Percentiles rank a stretch among this genome's conserved stretches.
phyloP scores from a whole-genome alignment of 2,888 invertebrate species.

The Camponotus fellah region DNA sequence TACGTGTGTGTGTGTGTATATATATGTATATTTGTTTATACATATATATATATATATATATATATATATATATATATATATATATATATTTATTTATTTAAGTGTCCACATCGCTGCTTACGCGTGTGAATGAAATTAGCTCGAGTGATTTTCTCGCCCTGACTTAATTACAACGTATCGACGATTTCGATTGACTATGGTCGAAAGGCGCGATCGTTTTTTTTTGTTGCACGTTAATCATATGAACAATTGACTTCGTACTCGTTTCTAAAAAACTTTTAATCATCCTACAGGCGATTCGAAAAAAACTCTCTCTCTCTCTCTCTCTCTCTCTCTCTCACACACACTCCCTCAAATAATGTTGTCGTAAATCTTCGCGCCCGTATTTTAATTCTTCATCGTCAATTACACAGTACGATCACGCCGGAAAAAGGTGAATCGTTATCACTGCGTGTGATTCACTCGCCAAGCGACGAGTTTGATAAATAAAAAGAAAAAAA shows the following conservation, averaged over 20 bases:
- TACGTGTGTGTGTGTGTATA: slow-evolving; percentile 19
- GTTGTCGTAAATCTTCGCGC: not conserved
- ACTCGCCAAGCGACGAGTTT: not conserved
- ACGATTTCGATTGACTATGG: slow-evolving; percentile 50
- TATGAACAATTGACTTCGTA: slow-evolving; percentile 67
- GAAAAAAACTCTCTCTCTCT: slow-evolving; percentile 20
- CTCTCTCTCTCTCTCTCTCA: slow-evolving; percentile 23
- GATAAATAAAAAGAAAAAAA: not conserved
- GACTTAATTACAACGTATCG: slow-evolving; percentile 46
- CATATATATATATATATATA: not conserved
- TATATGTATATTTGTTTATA: not conserved
- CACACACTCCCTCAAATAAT: not conserved
- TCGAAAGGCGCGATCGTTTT: slow-evolving; percentile 44
- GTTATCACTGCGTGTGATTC: not conserved
- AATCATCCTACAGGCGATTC: slow-evolving; percentile 24
- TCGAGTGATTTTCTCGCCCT: slow-evolving; percentile 28
- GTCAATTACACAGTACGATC: slow-evolving; percentile 4
- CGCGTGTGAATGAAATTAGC: slow-evolving; percentile 26
- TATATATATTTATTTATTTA: slow-evolving; percentile 17
- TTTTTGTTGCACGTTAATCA: slow-evolving; percentile 57
- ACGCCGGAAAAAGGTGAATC: not conserved
- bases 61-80: slow-evolving; percentile 9
- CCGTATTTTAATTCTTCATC: not conserved
- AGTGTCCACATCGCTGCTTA: slow-evolving; percentile 26
- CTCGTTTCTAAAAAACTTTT: slow-evolving; percentile 37